These are phyloP conservation scores for Brachypterus glaber DNA, from an alignment of 2,888 invertebrate species.

Conservation along the genomic window DNA sequence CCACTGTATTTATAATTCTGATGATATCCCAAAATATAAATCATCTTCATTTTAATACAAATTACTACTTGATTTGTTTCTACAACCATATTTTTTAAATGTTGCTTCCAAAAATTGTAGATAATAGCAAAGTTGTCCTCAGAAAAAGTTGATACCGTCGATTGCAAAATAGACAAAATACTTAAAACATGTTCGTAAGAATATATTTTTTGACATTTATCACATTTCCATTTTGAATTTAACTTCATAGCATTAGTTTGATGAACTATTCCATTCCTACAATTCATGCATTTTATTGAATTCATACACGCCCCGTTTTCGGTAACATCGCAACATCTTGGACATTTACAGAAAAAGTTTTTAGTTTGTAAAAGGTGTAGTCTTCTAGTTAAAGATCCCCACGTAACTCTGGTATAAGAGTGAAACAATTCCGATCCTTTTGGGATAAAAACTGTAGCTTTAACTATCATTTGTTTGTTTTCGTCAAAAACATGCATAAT, in stretches of 20 bases:
- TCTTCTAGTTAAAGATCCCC: slow-evolving; percentile 57
- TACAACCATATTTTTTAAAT: slow-evolving; percentile 48
- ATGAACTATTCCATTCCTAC: slow-evolving; percentile 48
- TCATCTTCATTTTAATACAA: slow-evolving; percentile 53
- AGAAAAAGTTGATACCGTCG: slow-evolving; percentile 45
- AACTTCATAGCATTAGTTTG: slow-evolving; percentile 47
- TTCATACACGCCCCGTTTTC: slow-evolving; percentile 48
- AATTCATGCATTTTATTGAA: slow-evolving; percentile 33
- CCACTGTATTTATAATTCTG: slow-evolving; percentile 51
- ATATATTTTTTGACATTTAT: slow-evolving; percentile 39
- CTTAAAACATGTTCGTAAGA: slow-evolving; percentile 37
- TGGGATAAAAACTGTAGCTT: slow-evolving; percentile 49
- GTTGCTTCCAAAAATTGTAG: slow-evolving; percentile 46
- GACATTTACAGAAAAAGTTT: slow-evolving; percentile 57
- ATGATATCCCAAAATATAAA: slow-evolving; percentile 52
- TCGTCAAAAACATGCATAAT: slow-evolving; percentile 53
- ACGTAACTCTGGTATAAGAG: slow-evolving; percentile 55
- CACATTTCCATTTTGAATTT: slow-evolving; percentile 50
- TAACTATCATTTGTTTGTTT: slow-evolving; percentile 49
- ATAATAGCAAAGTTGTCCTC: slow-evolving; percentile 46
- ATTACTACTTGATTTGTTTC: slow-evolving; percentile 51
- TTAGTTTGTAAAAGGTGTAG: slow-evolving; percentile 55
- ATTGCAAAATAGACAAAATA: slow-evolving; percentile 46
- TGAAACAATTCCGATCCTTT: slow-evolving; percentile 55
- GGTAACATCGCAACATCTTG: slow-evolving; percentile 55